Base-by-base conservation (phyloP, 2,797 vertebrate species). In the Myotis vivesi region DNA sequence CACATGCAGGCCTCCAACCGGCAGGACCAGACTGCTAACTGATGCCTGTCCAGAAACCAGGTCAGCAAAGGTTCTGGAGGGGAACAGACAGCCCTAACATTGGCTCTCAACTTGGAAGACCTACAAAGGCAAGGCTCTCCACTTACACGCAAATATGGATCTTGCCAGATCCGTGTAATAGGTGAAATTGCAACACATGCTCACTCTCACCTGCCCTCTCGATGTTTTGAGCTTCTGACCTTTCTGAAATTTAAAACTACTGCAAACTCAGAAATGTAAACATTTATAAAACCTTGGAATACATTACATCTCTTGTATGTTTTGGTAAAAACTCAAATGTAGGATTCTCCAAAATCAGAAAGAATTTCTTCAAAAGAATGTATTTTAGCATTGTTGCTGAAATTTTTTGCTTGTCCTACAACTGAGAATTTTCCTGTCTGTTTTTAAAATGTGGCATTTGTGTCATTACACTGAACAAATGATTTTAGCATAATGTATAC, bases 231-330 rank as follows among this genome's bases (percentile, higher is more conserved):
- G 8, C 6, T 22, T 92, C 46, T 59, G 59, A 44, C 25, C 41
- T 85, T 96, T 71, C 46, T 46, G 15, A 88, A 71, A 13, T 51
- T 91, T 79, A 30, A 41, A 94, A 68, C 23, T 86, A 69, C 77
- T 7, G 3, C 23, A 87, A 64, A 87, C 17, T 90, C 33, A 71
- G 30, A 87, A 92, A 68, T 59, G 19, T 15, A 16, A 93, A 64
- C 30, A 22, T 28, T 85, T 44, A 49, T 3, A 92, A 33, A 91
- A 79, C 2, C 7, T 44, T 88, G 46, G n/a, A 82, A 89, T 82
- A 38, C 36, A 71, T 59, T 49, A 46, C 2, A 53, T 49, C n/a
- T 81, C 30, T 57, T 84, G n/a, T 2, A 51, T 46, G 38, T 73
- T 76, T 77, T 84, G 38, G 12, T 55, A 25, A 89, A 91, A 89